phyloP scores from a whole-genome alignment of 1,140 invertebrate genomes.

The Hormaphis cornu region DNA sequence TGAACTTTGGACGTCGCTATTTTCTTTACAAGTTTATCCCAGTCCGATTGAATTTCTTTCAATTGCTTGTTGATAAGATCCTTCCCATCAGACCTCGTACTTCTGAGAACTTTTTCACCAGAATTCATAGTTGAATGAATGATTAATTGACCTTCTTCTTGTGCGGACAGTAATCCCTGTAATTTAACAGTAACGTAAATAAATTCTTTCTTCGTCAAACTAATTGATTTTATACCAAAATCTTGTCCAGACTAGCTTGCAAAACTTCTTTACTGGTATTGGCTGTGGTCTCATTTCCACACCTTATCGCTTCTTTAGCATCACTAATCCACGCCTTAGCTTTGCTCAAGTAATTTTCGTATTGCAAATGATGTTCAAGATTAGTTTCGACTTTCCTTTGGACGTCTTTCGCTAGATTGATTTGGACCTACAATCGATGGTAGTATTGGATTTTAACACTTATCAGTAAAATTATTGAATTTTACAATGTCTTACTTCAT shows the following conservation, averaged over 20 bases:
- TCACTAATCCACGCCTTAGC: conserved; percentile 82
- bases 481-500: conserved; percentile 49
- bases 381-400: conserved; percentile 86
- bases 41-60: conserved; percentile 83
- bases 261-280: conserved; percentile 69
- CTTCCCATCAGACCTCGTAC: conserved; percentile 77
- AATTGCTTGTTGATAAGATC: conserved; percentile 79
- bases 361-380: conserved; percentile 75
- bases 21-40: conserved; percentile 84
- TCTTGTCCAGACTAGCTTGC: conserved; percentile 65
- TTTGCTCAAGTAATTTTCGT: conserved; percentile 66
- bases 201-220: background rate
- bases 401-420: conserved; percentile 85
- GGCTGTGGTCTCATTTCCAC: conserved; percentile 66
- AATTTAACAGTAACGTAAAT: background rate
- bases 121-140: conserved; percentile 83
- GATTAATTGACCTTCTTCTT: conserved; percentile 83
- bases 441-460: background rate
- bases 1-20: conserved; percentile 87
- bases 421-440: conserved; percentile 50
- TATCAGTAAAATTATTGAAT: background rate
- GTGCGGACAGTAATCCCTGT: conserved; percentile 65
- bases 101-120: conserved; percentile 82
- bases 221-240: conserved; percentile 43
- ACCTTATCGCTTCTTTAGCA: conserved; percentile 70